Evolutionary conservation across 2,797 vertebrate species (phyloP), one percentile per base, ranked within the genome.

Genomic region (Diceros bicornis): DNA sequence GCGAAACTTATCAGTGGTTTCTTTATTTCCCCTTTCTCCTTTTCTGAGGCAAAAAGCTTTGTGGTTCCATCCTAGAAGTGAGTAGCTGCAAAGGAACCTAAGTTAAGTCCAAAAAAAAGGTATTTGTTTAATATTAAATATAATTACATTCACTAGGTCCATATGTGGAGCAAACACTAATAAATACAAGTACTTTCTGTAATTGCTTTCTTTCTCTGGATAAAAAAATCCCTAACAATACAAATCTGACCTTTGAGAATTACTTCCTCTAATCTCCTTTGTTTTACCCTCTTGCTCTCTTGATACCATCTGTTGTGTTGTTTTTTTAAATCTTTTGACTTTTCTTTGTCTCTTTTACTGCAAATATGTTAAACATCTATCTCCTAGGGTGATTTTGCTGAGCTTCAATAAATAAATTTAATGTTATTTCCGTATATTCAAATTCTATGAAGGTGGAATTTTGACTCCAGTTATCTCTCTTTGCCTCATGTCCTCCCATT

Each of bases 211-310:
- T 89, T 78, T 78, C 16, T 71, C 50, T 89, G 34, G 62, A 69
- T 69, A 83, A 82, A 52, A 52, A 95, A 84, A 93, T 94, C 62
- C 27, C 57, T 74, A 89, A 90, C 44, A 50, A 41, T 84, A 50
- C 71, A 89, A 69, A 79, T 92, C 74, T 96, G 87, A 95, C 90
- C 59, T 94, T 90, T 59, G 83, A 94, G 79, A 88, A 94, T 92
- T 78, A 37, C 29, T 62, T 91, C 17, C 16, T 27, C 25, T 84
- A 52, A 71, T 81, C 32, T 57, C 57, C 41, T 93, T 74, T 89
- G 57, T 84, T 83, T 91, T 66, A 50, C 27, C 59, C 44, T 87
- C 55, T 84, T 72, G 29, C 4, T 52, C 50, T 94, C 34, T 93
- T 37, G 55, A 78, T 62, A 64, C 37, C 62, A 93, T 89, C 89